Evolutionary conservation across 2,888 invertebrate species (phyloP).

Genomic region (Cordilura impudica): DNA sequence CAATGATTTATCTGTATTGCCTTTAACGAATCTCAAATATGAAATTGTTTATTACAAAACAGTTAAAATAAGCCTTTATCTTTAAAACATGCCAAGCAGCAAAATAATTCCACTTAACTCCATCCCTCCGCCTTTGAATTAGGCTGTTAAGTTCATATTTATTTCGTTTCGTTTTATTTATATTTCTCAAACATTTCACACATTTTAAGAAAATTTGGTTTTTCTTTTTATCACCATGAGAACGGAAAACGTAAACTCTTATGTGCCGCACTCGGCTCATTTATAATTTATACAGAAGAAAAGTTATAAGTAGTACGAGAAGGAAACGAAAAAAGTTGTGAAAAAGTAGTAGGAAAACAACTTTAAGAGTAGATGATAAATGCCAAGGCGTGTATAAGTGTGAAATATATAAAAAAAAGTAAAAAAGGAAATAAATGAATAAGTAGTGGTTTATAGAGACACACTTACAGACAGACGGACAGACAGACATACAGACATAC

Average conservation of each 20-base stretch:
- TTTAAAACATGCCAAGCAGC: neutral
- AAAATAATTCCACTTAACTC: neutral
- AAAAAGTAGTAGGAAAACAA: constrained; percentile 19
- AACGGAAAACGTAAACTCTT: constrained; percentile 25
- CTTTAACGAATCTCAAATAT: neutral
- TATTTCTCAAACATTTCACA: constrained; percentile 20
- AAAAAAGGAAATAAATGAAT: constrained; percentile 44
- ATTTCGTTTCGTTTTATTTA: neutral
- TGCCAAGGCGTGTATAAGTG: constrained; percentile 41
- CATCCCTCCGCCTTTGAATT: neutral
- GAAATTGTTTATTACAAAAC: constrained; percentile 19
- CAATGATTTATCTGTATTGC: neutral
- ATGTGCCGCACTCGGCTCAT: constrained; percentile 54
- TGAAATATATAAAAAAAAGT: constrained; percentile 28
- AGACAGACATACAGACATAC: neutral
- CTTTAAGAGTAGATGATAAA: constrained; percentile 50
- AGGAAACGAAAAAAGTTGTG: too few species aligned
- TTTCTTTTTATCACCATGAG: constrained; percentile 23
- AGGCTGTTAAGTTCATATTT: neutral
- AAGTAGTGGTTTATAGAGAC: constrained; percentile 44
- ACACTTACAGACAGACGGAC: neutral
- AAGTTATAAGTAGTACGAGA: neutral
- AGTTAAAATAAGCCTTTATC: constrained; percentile 3
- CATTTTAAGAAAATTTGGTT: constrained; percentile 30
- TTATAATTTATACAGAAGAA: constrained; percentile 60